Percentiles rank a stretch among this genome's conserved stretches.
These are phyloP conservation scores for Rhorus exstirpatorius DNA, from an alignment of 2,888 invertebrate genomes.

Conservation along the genomic window DNA sequence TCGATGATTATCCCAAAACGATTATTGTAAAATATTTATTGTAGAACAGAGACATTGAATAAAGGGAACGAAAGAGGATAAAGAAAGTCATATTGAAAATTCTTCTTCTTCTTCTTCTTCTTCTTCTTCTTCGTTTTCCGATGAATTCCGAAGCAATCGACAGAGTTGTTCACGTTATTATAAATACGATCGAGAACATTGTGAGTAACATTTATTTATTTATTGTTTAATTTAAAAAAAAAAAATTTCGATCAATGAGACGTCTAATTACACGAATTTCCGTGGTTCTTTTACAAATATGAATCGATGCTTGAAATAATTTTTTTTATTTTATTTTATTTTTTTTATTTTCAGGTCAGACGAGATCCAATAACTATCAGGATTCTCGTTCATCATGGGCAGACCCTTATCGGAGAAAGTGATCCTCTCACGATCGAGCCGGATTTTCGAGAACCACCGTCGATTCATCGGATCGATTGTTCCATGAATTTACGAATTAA, in stretches of 20 bases:
- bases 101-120: background rate
- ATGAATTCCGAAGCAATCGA: constrained; percentile 47
- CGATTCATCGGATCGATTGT: constrained; percentile 71
- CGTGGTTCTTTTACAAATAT: too few relatives aligned
- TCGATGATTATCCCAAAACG: constrained; percentile 41
- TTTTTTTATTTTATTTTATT: constrained; percentile 2
- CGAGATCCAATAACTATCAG: constrained; percentile 67
- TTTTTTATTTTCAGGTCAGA: constrained; percentile 61
- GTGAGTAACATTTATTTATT: constrained; percentile 70
- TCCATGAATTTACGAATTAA: constrained; percentile 64
- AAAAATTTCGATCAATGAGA: background rate
- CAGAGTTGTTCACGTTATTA: constrained; percentile 69
- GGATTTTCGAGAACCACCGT: constrained; percentile 64
- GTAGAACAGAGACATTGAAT: constrained; percentile 59
- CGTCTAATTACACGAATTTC: background rate
- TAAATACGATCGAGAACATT: constrained; percentile 78
- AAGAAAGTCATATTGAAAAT: background rate
- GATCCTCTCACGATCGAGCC: constrained; percentile 69
- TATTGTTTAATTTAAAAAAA: too few relatives aligned
- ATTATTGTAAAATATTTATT: constrained; percentile 62
- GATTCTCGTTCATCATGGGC: constrained; percentile 75
- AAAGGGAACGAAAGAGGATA: constrained; percentile 45
- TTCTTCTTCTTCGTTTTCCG: too few relatives aligned
- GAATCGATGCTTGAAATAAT: too few relatives aligned
- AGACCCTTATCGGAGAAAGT: constrained; percentile 75